Percentiles rank a stretch among this genome's conserved stretches.
These are phyloP conservation scores for Drosophila novamexicana DNA, from an alignment of 1,140 invertebrate genomes.

Conservation along the genomic window DNA sequence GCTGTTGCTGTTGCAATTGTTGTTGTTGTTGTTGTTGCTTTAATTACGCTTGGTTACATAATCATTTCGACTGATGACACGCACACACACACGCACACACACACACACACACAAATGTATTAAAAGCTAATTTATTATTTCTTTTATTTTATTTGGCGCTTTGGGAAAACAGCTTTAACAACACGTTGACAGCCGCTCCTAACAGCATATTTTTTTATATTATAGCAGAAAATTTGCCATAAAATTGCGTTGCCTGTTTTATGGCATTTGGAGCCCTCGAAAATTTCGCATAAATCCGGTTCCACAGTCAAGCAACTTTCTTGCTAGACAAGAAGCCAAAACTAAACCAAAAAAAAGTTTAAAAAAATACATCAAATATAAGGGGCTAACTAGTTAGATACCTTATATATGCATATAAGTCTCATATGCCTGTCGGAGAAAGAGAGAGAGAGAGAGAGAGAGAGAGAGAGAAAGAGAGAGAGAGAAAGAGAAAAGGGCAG, in stretches of 20 bases:
- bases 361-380: constrained; percentile 38
- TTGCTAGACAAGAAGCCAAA: constrained; percentile 17
- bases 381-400: constrained; percentile 26
- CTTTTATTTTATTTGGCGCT: constrained; percentile 29
- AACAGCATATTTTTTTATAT: constrained; percentile 9
- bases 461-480: too few species aligned
- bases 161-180: constrained; percentile 33
- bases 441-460: too few species aligned
- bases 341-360: not conserved
- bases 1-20: constrained; percentile 6
- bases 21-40: constrained; percentile 48
- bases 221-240: constrained; percentile 13
- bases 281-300: constrained; percentile 32
- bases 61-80: constrained; percentile 67
- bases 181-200: constrained; percentile 37
- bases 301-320: constrained; percentile 25
- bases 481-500: not conserved
- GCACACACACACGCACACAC: constrained; percentile 47
- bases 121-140: constrained; percentile 29
- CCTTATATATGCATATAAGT: not conserved
- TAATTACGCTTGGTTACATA: constrained; percentile 77
- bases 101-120: constrained; percentile 14
- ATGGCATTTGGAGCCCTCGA: constrained; percentile 25
- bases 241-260: constrained; percentile 33
- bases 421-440: not conserved